Conservation (phyloP, 2,113 vertebrate species). For the Procapra przewalskii region DNA sequence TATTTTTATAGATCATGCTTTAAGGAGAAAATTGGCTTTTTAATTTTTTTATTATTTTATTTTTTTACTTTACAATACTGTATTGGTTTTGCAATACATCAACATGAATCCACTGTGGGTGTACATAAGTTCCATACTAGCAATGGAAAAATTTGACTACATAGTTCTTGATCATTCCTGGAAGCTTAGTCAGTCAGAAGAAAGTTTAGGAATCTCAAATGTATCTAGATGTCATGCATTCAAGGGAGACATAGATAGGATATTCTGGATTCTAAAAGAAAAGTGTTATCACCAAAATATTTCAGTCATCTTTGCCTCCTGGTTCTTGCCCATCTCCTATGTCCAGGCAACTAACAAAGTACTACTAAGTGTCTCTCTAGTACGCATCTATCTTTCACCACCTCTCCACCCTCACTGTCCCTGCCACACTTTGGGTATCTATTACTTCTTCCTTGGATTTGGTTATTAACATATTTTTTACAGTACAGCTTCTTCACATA, state of each 20-base stretch:
- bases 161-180: constrained; percentile 1
- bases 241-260: not conserved
- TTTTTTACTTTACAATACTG: no score
- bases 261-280: constrained; percentile 32
- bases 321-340: not conserved
- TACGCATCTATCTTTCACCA: not conserved
- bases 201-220: constrained; percentile 34
- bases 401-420: not conserved
- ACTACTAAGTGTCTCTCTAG: not conserved
- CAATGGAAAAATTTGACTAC: constrained; percentile 1
- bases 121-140: not conserved
- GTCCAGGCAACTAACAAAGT: not conserved
- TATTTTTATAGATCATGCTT: not conserved
- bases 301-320: not conserved
- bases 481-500: constrained; percentile 4
- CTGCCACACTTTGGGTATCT: not conserved
- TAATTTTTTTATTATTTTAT: not conserved
- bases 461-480: constrained; percentile 15
- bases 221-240: not conserved
- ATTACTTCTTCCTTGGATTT: constrained; percentile 15
- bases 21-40: not conserved
- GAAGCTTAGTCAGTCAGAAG: constrained; percentile 8
- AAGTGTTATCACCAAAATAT: constrained; percentile 18
- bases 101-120: no score
- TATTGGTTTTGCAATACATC: no score